Conservation (phyloP, 2,113 vertebrate genomes). For the Orycteropus afer region DNA sequence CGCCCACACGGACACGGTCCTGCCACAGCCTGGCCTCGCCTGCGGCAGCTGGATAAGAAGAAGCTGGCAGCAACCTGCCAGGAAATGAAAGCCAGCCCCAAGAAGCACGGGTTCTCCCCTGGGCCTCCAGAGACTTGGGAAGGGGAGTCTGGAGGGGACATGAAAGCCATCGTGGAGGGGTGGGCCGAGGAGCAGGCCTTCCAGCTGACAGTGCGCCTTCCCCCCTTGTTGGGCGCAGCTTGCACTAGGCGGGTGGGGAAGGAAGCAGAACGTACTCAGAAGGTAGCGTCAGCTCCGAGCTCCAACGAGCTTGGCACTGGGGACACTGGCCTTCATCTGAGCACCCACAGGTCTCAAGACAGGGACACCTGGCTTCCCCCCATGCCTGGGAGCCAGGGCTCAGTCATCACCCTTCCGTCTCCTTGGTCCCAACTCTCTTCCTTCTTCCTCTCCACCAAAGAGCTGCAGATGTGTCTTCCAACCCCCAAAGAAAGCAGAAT, state of each 20-base stretch:
- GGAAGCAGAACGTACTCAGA: background rate
- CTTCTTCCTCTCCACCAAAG: background rate
- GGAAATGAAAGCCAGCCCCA: constrained; percentile 58
- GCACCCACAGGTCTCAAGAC: background rate
- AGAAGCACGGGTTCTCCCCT: background rate
- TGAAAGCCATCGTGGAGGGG: background rate
- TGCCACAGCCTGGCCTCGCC: fast-evolving
- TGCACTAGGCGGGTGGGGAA: fast-evolving
- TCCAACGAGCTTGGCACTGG: background rate
- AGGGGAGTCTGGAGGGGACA: background rate
- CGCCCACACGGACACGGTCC: too few species aligned
- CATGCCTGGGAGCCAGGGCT: background rate
- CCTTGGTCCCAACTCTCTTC: fast-evolving
- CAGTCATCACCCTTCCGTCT: fast-evolving
- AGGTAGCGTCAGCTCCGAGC: fast-evolving
- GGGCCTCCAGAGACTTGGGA: background rate
- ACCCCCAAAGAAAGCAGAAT: background rate
- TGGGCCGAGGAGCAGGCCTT: background rate
- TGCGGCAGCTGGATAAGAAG: background rate
- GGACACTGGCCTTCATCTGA: background rate
- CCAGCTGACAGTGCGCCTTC: fast-evolving
- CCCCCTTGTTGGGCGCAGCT: background rate
- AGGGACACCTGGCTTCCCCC: background rate
- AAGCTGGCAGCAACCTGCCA: fast-evolving
- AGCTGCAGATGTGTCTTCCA: background rate